Evolutionary conservation across 2,888 invertebrate species (phyloP).

Genomic region (Allolobophora icterica): DNA sequence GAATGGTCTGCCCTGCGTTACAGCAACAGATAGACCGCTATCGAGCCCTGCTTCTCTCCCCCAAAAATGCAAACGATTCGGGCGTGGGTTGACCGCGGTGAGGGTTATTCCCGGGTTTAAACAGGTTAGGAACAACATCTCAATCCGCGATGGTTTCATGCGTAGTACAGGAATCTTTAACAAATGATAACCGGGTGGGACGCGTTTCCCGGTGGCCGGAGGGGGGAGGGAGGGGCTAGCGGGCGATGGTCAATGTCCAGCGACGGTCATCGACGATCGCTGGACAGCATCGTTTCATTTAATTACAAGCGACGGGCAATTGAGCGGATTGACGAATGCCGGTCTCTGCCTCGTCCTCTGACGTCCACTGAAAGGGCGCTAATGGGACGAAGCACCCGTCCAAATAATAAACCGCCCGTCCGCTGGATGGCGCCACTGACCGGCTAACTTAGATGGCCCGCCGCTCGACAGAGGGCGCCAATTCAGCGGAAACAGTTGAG

Average conservation of each 20-base stretch:
- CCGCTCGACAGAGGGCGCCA: not conserved
- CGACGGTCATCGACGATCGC: not conserved
- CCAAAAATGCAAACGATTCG: too few relatives aligned
- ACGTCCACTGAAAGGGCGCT: not conserved
- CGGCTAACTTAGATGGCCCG: not conserved
- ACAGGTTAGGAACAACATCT: not conserved
- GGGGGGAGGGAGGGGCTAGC: not conserved
- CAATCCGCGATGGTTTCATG: not conserved
- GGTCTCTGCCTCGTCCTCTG: not conserved
- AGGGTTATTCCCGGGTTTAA: not conserved
- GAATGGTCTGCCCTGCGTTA: too few relatives aligned
- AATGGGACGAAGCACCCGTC: constrained; percentile 18
- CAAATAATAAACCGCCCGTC: constrained; percentile 23
- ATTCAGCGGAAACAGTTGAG: not conserved
- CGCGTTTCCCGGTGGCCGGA: not conserved
- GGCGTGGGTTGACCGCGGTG: too few relatives aligned
- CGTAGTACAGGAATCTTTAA: not conserved
- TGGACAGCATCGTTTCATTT: not conserved
- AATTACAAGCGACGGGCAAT: not conserved
- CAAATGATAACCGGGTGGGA: not conserved
- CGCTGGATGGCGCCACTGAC: not conserved
- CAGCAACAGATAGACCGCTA: too few relatives aligned
- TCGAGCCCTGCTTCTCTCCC: too few relatives aligned
- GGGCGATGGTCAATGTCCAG: not conserved
- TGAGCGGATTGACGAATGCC: constrained; percentile 6